These are phyloP conservation scores for Gryllus longicercus DNA, from an alignment of 2,888 invertebrate species.

Conservation along the genomic window DNA sequence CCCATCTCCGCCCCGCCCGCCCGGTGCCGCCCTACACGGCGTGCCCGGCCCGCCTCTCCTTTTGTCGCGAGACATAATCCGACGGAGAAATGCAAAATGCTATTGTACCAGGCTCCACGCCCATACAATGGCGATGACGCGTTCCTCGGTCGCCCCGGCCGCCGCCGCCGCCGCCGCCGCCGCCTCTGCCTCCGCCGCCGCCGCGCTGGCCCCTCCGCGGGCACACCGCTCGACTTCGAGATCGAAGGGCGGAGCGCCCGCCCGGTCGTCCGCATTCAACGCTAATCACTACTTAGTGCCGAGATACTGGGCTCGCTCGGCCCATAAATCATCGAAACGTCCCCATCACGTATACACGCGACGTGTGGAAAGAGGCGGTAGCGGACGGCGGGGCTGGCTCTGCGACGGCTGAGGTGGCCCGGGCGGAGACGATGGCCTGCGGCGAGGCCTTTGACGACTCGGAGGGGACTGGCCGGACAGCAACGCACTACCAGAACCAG, in stretches of 20 bases:
- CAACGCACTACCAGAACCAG: background rate
- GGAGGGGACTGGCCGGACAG: background rate
- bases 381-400: background rate
- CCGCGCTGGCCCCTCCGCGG: background rate
- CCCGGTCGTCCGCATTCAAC: background rate
- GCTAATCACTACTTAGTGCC: constrained; percentile 8
- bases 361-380: background rate
- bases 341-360: background rate
- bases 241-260: constrained; percentile 1
- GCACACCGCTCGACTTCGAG: background rate
- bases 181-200: too few species aligned
- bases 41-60: background rate
- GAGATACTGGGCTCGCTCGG: background rate
- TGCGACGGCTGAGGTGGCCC: too few species aligned
- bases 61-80: constrained; percentile 10
- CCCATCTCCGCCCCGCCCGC: background rate
- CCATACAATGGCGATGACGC: background rate
- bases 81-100: constrained; percentile 17
- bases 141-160: background rate
- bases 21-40: background rate
- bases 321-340: background rate
- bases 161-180: too few species aligned
- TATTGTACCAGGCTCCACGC: constrained; percentile 6
- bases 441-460: background rate
- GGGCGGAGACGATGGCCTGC: too few species aligned